Base-by-base conservation (phyloP, 2,113 vertebrate species). In the Menidia beryllina region DNA sequence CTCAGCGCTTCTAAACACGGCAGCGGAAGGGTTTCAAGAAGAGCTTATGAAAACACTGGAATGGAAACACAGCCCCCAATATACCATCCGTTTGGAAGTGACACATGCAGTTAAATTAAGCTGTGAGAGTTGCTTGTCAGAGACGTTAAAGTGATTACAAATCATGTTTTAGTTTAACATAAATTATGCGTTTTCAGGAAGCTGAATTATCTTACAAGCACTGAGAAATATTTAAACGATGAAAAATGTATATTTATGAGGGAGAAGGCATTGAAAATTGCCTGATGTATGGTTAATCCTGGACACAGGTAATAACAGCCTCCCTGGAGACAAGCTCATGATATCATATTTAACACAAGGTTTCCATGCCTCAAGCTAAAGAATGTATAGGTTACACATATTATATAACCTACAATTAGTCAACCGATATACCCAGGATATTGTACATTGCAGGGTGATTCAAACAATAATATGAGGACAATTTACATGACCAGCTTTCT, bases 11-110 rank as follows among this genome's bases (percentile, higher is more conserved):
- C 85, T 83, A 85, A 92, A 83, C 86, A 81, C 84, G 86, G 77
- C 64, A 83, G 84, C 60, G 70, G 82, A 86, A 85, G 79, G 70
- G 84, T 86, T 83, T 79, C 83, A 91, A 83, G 81, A 91, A 90
- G 84, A 73, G 82, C 75, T 86, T 86, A 84, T 83, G 79, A 90
- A 85, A 78, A 86, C 83, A 84, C 64, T 62, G 52, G 74, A 83
- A 79, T 82, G 62, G 78, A 82, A 86, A 81, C 77, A 83, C 17
- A 58, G 54, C 65, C 74, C 73, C 72, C 36, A 43, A 69, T 84
- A 84, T 63, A 66, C 58, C 53, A 1, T 76, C 56, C 41, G 3
- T 71, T 75, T 50, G 50, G 45, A 81, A 77, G 85, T 87, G 83
- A 79, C 45, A 71, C 45, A 39, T 62, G 66, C 53, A 53, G 78